Evolutionary conservation across 2,888 invertebrate species (phyloP).

Genomic region (Nemurella pictetii): DNA sequence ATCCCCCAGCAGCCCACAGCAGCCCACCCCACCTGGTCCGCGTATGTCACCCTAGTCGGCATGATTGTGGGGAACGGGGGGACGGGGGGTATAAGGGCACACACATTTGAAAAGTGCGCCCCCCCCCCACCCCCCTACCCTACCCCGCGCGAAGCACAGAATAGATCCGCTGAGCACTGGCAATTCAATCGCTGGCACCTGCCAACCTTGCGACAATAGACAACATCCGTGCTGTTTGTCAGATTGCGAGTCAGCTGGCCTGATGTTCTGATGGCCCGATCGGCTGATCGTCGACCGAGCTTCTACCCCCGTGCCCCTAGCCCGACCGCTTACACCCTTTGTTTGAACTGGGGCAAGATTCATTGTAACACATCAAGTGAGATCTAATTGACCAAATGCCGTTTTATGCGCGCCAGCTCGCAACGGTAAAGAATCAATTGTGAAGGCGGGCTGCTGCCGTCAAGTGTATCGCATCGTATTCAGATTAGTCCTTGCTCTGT

Average conservation of each 20-base stretch:
- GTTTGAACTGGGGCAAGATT: not conserved
- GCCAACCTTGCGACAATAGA: not conserved
- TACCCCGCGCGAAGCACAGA: not conserved
- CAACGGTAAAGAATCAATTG: not conserved
- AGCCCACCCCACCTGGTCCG: not conserved
- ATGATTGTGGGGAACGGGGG: not conserved
- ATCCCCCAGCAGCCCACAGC: not conserved
- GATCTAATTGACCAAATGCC: conserved; percentile 21
- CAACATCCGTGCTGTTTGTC: not conserved
- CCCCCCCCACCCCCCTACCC: not conserved
- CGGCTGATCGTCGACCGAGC: no score
- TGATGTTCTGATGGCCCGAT: not conserved
- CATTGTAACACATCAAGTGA: not conserved
- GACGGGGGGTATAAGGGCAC: not conserved
- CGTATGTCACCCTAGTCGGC: not conserved
- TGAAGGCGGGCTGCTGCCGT: not conserved
- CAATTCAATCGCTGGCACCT: conserved; percentile 22
- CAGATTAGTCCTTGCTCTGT: not conserved
- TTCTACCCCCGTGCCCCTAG: not conserved
- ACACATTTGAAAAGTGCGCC: not conserved
- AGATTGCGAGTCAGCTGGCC: not conserved
- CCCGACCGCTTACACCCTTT: not conserved
- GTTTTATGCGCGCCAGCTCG: not conserved
- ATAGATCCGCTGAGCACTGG: not conserved
- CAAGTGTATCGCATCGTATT: not conserved